Evolutionary conservation across 2,113 vertebrate species (phyloP).

Genomic region (Mobula birostris): DNA sequence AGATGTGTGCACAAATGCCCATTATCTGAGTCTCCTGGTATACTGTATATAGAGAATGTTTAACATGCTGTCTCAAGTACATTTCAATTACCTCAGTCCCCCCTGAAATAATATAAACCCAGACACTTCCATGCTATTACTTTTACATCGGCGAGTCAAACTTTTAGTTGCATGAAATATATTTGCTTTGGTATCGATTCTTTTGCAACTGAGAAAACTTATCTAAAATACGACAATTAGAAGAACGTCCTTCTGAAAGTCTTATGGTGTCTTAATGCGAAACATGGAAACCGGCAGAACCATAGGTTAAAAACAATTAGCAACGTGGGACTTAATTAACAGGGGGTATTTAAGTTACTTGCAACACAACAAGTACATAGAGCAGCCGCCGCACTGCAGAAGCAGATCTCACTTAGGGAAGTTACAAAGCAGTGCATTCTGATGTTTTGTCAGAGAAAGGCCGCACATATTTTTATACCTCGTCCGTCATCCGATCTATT

Average conservation of each 20-base stretch:
- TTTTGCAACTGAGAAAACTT: neutral
- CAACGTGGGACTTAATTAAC: neutral
- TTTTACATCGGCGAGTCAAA: neutral
- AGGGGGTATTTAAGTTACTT: neutral
- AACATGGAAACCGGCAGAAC: neutral
- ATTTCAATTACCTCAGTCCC: neutral
- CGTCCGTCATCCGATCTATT: constrained; percentile 18
- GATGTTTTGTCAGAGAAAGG: constrained; percentile 5
- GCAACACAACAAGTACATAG: neutral
- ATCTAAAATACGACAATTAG: neutral
- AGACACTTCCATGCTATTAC: neutral
- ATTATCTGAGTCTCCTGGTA: no score
- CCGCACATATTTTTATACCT: constrained; percentile 4
- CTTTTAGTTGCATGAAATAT: neutral
- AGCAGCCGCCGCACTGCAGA: no score
- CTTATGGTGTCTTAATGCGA: neutral
- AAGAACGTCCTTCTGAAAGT: no score
- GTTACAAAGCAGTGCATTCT: neutral
- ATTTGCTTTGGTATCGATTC: neutral
- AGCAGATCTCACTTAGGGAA: neutral
- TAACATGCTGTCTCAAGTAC: neutral
- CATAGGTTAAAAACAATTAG: neutral
- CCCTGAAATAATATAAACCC: neutral
- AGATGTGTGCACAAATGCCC: no score
- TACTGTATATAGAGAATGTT: no score